Base-by-base conservation (phyloP, 2,113 vertebrate genomes). In the Grammomys surdaster region DNA sequence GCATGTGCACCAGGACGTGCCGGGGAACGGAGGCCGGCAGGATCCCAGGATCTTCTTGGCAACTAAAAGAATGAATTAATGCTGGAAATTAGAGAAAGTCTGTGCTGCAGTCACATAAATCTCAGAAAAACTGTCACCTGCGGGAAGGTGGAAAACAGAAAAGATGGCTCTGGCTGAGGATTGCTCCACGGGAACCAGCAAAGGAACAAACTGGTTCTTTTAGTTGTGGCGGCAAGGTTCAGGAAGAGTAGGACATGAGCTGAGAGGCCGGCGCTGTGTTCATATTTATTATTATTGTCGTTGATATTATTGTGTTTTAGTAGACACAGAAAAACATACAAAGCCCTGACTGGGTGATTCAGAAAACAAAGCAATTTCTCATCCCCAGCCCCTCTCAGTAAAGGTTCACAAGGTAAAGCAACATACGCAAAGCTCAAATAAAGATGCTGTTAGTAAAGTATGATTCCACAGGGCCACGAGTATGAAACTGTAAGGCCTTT, bases 361-460 rank as follows among this genome's bases (percentile, higher is more conserved):
- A 80, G 73, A 69, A 95, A 95, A 40, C 48, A 58, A 51, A 91
- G 56, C 17, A 65, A 43, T 82, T 77, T 89, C 43, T 92, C 70
- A 75, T 67, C 22, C 40, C 20, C 28, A 73, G 19, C n/a, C 46
- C 43, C 48, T 78, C 20, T 22, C 46, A 89, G 51, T 51, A 92
- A 88, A 91, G 51, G 11, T 51, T 65, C 60, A 78, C 85, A 95
- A 80, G 85, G 76, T 92, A 81, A 92, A 96, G 67, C 46, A 51
- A 17, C 36, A 60, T 46, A 77, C 1, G 1, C n/a, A 80, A 93
- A 63, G 20, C 87, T 54, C 14, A 90, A 82, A 82, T 63, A 67
- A 90, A 76, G 67, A 20, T 54, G 51, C 54, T 90, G 54, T 54
- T 33, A 76, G 58, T 70, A 82, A 90, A 90, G 43, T 10, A 82